These are phyloP conservation scores for Sprattus sprattus DNA, from an alignment of 2,113 vertebrate genomes.

Conservation along the genomic window DNA sequence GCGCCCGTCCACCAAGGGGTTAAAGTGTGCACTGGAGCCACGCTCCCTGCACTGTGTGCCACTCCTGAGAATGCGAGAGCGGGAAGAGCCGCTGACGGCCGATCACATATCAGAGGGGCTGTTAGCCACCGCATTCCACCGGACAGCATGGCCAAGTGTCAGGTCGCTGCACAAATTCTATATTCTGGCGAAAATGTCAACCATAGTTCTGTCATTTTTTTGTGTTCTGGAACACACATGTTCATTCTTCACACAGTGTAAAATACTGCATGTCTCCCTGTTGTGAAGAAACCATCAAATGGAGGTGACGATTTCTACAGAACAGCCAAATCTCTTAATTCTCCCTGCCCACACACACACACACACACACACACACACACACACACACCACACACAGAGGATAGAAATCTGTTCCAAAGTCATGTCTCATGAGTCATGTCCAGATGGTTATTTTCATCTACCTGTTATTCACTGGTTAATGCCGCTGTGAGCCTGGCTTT, in stretches of 20 bases:
- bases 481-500: conserved; percentile 55
- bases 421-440: conserved; percentile 1
- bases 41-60: conserved; percentile 13
- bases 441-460: conserved; percentile 51
- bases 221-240: neutral
- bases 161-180: neutral
- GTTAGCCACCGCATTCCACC: neutral
- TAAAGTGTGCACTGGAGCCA: conserved; percentile 54
- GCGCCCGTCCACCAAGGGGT: conserved; percentile 56
- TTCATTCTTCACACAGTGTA: neutral
- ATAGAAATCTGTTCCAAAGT: neutral
- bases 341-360: neutral
- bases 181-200: neutral
- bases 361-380: neutral
- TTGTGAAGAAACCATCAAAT: neutral
- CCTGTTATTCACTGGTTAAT: conserved; percentile 47
- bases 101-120: neutral
- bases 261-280: neutral
- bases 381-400: neutral
- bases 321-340: neutral
- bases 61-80: neutral
- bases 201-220: neutral
- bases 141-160: neutral
- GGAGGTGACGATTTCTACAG: neutral
- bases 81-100: neutral